phyloP scores from a whole-genome alignment of 2,888 invertebrate genomes.

The Rhodophaea formosa region DNA sequence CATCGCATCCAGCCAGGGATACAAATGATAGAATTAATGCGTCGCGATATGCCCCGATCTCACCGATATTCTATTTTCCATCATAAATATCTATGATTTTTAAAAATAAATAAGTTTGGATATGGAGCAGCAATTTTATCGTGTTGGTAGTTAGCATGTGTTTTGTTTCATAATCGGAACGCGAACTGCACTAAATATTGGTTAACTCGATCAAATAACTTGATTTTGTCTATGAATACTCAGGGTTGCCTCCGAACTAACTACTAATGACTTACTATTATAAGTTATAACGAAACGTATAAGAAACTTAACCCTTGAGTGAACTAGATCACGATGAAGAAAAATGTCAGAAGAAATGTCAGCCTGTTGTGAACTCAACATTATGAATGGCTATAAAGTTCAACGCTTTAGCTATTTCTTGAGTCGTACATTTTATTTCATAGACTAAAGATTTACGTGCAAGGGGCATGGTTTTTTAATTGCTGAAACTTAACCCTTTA shows the following conservation, averaged over 20 bases:
- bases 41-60: constrained; percentile 44
- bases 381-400: constrained; percentile 30
- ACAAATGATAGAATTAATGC: constrained; percentile 36
- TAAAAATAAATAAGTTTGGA: constrained; percentile 38
- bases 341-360: constrained; percentile 33
- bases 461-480: too few relatives aligned
- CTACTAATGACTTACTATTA: too few relatives aligned
- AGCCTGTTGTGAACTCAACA: constrained; percentile 25
- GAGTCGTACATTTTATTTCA: neutral
- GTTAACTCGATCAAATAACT: constrained; percentile 7
- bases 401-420: neutral
- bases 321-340: neutral
- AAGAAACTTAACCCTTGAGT: neutral
- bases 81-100: constrained; percentile 34
- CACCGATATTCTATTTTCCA: constrained; percentile 41
- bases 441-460: constrained; percentile 27
- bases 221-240: constrained; percentile 12
- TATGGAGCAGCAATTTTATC: constrained; percentile 39
- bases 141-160: constrained; percentile 22
- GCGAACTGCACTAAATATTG: constrained; percentile 29
- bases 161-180: constrained; percentile 35
- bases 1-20: constrained; percentile 48
- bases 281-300: too few relatives aligned
- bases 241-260: neutral
- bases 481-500: neutral